Evolutionary conservation across 2,113 vertebrate species (phyloP).

Genomic region (Athene noctua): DNA sequence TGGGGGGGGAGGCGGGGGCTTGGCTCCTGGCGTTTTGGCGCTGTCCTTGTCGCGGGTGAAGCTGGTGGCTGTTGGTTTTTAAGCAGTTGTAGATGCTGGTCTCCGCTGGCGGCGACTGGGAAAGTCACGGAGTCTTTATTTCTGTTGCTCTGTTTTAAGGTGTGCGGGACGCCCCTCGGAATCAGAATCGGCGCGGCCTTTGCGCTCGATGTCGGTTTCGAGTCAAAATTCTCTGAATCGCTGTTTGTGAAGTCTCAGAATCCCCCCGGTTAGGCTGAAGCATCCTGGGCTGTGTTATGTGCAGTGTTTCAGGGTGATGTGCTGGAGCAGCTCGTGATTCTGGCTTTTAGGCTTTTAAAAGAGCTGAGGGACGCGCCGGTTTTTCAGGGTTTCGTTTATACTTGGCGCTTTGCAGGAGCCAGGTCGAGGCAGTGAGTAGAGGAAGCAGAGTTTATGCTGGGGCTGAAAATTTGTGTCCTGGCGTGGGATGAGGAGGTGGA

Average conservation of each 20-base stretch:
- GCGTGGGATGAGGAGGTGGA: fast-evolving
- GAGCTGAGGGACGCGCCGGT: fast-evolving
- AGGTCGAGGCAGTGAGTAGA: background rate
- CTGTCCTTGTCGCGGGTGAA: fast-evolving
- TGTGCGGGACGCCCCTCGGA: fast-evolving
- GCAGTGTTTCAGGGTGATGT: background rate
- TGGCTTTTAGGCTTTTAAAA: background rate
- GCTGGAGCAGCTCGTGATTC: background rate
- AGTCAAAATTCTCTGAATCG: background rate
- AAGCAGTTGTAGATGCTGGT: fast-evolving
- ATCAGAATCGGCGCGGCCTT: fast-evolving
- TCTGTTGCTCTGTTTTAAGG: fast-evolving
- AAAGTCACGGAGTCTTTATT: fast-evolving
- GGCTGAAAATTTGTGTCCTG: fast-evolving
- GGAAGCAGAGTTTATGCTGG: background rate
- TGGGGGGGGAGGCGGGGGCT: too few species aligned
- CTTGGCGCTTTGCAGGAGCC: background rate
- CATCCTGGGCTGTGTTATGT: fast-evolving
- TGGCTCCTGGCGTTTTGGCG: too few species aligned
- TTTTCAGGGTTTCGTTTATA: fast-evolving
- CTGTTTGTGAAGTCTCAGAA: background rate
- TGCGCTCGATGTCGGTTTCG: fast-evolving
- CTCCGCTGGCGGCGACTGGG: fast-evolving
- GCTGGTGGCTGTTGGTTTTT: fast-evolving
- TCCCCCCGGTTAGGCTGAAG: fast-evolving